Conservation (phyloP, 2,113 vertebrate species). For the Dasyurus viverrinus region DNA sequence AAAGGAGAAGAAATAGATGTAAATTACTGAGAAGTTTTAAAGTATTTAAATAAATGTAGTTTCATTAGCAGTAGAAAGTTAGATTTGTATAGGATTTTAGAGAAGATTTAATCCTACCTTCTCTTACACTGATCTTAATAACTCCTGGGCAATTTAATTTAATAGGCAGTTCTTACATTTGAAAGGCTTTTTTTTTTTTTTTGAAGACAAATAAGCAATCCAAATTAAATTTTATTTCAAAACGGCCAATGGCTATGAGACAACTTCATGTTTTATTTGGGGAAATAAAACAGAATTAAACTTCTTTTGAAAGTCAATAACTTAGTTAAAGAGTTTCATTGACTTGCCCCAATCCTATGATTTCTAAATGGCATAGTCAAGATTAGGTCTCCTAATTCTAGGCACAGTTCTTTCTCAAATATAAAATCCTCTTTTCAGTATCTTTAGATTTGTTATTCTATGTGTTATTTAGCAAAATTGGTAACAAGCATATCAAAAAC, state of each 20-base stretch:
- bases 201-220: background rate
- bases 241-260: background rate
- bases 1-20: constrained; percentile 25
- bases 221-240: background rate
- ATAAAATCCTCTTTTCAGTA: background rate
- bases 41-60: background rate
- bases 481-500: background rate
- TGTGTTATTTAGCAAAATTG: background rate
- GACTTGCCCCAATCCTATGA: background rate
- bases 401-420: background rate
- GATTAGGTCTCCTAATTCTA: background rate
- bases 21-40: constrained; percentile 36
- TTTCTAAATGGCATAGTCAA: background rate
- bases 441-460: background rate
- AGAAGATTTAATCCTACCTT: background rate
- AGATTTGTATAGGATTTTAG: background rate
- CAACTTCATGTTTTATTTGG: background rate
- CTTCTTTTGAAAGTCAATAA: background rate
- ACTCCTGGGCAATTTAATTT: background rate
- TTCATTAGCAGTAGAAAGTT: background rate
- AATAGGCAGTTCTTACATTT: background rate
- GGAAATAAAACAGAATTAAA: background rate
- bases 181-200: background rate
- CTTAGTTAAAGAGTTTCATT: background rate
- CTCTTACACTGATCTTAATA: background rate